These are phyloP conservation scores for Patiria miniata DNA, from an alignment of 35 echinoderm and acorn worm genomes.

Conservation along the genomic window DNA sequence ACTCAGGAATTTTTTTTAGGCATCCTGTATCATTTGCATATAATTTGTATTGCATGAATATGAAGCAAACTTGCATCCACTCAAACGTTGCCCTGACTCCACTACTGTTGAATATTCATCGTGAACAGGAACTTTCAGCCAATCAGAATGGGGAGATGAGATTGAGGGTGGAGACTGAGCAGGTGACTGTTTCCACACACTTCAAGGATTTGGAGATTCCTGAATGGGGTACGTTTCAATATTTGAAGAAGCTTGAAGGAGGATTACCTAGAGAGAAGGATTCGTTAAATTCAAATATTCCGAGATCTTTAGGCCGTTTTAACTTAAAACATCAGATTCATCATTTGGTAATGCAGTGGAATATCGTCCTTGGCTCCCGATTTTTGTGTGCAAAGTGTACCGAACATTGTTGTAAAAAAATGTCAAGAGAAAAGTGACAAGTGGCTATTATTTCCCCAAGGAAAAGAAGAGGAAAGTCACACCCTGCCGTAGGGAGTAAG, in stretches of 20 bases:
- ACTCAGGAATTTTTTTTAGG: too few species aligned
- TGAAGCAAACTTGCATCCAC: neutral
- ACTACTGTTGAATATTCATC: neutral
- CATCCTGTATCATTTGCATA: too few species aligned
- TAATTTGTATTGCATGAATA: neutral
- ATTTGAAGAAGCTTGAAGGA: too few species aligned
- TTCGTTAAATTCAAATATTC: too few species aligned
- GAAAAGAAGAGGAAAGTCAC: too few species aligned
- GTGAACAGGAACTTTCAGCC: constrained; percentile 87
- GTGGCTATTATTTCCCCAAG: too few species aligned
- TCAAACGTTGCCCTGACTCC: neutral
- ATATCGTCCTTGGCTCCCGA: too few species aligned
- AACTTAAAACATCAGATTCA: neutral
- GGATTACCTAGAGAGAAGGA: too few species aligned
- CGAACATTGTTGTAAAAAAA: too few species aligned
- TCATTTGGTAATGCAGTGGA: neutral
- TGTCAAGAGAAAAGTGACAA: too few species aligned
- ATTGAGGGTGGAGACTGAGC: constrained; percentile 82
- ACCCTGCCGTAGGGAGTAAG: too few species aligned
- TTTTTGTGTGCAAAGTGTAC: too few species aligned
- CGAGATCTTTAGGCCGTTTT: neutral
- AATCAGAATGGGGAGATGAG: constrained; percentile 96
- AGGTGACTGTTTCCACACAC: constrained; percentile 85
- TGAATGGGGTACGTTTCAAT: constrained; percentile 63
- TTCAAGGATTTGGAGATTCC: constrained; percentile 84